These are phyloP conservation scores for Philotrypesis tridentata DNA, from an alignment of 1,140 invertebrate species.

Conservation along the genomic window DNA sequence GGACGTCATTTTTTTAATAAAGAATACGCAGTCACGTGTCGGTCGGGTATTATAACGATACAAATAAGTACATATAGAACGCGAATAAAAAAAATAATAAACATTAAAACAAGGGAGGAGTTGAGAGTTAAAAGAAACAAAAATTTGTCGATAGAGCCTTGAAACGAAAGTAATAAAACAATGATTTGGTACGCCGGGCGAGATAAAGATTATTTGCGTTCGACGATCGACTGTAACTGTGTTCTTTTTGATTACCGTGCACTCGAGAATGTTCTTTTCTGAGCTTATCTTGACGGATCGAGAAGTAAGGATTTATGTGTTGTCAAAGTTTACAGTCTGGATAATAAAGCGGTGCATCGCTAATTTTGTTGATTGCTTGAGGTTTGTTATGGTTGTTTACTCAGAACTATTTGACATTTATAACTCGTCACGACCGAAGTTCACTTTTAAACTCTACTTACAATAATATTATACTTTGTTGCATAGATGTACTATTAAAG, in stretches of 20 bases:
- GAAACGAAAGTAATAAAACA: slow-evolving; percentile 47
- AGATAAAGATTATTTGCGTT: slow-evolving; percentile 22
- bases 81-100: slow-evolving; percentile 25
- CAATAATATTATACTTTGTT: not conserved
- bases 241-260: not conserved
- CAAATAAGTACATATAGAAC: not conserved
- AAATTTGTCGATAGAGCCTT: slow-evolving; percentile 41
- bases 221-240: slow-evolving; percentile 1
- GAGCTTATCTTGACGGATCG: slow-evolving; percentile 31
- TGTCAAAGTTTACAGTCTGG: slow-evolving; percentile 1
- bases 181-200: slow-evolving; percentile 1
- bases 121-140: slow-evolving; percentile 10
- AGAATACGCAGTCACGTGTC: not conserved
- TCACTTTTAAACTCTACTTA: slow-evolving; percentile 1
- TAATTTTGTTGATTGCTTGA: slow-evolving; percentile 4
- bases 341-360: not conserved
- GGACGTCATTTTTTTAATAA: slow-evolving; percentile 7
- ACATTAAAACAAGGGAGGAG: not conserved
- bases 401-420: not conserved
- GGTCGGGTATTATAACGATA: slow-evolving; percentile 13
- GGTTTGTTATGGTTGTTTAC: not conserved
- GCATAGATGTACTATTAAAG: not conserved
- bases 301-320: not conserved
- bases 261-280: slow-evolving; percentile 15
- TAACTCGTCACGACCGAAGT: slow-evolving; percentile 2